Conservation (phyloP, 2,113 vertebrate species). For the Tympanuchus pallidicinctus region DNA sequence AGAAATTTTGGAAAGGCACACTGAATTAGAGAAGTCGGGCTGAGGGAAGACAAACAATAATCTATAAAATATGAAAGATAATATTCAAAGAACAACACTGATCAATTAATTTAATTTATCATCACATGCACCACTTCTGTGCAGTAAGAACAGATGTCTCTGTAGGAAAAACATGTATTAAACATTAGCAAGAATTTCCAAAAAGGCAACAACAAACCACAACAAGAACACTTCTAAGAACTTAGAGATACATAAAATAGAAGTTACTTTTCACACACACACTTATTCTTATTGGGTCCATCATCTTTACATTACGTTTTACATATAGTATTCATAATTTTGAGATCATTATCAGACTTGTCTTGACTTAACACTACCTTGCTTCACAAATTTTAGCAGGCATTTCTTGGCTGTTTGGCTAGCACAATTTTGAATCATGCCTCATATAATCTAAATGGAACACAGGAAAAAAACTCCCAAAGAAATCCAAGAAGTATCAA, state of each 20-base stretch:
- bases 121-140: not conserved
- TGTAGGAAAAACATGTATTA: not conserved
- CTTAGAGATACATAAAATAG: not conserved
- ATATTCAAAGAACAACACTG: not conserved
- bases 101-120: not conserved
- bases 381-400: not conserved
- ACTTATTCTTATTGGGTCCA: not conserved
- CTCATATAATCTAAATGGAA: not conserved
- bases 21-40: not conserved
- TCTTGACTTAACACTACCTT: constrained; percentile 8
- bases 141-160: not conserved
- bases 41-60: not conserved
- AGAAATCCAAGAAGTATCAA: not conserved
- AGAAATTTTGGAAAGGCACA: not conserved
- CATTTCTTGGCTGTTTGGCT: not conserved
- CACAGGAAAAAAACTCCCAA: not conserved
- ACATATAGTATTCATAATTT: not conserved
- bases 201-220: not conserved
- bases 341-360: not conserved
- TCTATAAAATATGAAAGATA: not conserved
- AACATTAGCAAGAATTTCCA: not conserved
- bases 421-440: not conserved
- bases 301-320: not conserved
- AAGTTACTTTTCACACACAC: not conserved
- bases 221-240: not conserved